Evolutionary conservation across 1,140 invertebrate genomes (phyloP), one percentile per base, ranked within the genome.

Genomic region (Cataglyphis hispanica): DNA sequence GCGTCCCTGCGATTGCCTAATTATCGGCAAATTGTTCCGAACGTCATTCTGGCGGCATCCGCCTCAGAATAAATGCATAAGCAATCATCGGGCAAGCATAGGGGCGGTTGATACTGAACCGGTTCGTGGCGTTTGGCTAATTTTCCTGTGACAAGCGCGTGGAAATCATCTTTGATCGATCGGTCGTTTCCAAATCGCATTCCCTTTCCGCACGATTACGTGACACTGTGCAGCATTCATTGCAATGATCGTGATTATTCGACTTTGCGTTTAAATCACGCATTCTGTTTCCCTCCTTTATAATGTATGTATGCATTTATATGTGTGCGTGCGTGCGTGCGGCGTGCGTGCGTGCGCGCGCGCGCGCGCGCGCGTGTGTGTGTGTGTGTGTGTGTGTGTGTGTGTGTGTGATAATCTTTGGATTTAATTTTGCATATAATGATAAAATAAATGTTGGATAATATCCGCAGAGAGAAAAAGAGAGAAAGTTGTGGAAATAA

Each of bases 11-110:
- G 86, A 69, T 10, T 72, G 43, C 74, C 58, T 56, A 83, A 87
- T 87, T 78, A 67, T 67, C 63, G 1, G 86, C 34, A 58, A 78
- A 85, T 80, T 66, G 72, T 64, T 77, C 53, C 64, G 60, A 40
- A 60, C 66, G 70, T 27, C 16, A 53, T 10, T 19, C 37, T 67
- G 63, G 31, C 43, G 40, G 16, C 64, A 66, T 46, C 64, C 60
- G 25, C 25, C 13, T 78, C 19, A 8, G 63, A 67, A 80, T 80
- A 69, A 80, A 80, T 67, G 76, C 31, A 80, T 80, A 69, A 80
- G 63, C 43, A 80, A 80, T 69, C 61, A 67, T 53, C 76, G 40
- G 13, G 16, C 40, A 53, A 4, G 40, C 53, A 60, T 37, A 78
- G 61, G 76, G 61, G 63, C 76, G 76, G 61, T 80, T 46, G n/a